Evolutionary conservation across 2,888 invertebrate genomes (phyloP), one percentile per base, ranked within the genome.

Genomic region (Congeria kusceri): DNA sequence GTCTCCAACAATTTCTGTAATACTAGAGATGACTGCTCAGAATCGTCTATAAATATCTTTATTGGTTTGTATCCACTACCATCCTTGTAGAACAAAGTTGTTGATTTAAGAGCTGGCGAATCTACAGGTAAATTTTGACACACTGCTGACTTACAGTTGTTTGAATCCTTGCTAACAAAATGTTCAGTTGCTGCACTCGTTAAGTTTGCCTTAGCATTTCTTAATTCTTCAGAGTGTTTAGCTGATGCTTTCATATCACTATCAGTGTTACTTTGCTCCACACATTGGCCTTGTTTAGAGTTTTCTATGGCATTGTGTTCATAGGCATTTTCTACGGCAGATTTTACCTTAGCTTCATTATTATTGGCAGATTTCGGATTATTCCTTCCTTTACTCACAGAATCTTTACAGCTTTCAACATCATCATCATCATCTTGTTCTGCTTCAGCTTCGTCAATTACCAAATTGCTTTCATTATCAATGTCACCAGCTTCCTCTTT

Each of bases 21-120:
- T n/a, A 78, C 68, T 29, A 72, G 32, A 4, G 82, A 82, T 20
- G 82, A 78, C 23, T 78, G 75, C 27, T 75, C 61, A 20, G 75
- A 72, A 65, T 74, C 72, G 44, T 83, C 83, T 25, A 83, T 67
- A 58, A 79, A 79, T 44, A 83, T 78, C 39, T 68, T 69, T 4
- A 83, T 61, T 27, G 83, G 77, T 65, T 78, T 76, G 20, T 71
- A 83, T 25, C 57, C 62, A 27, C 59, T 64, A n/a, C 83, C 83
- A 56, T 83, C 83, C 32, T 56, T 62, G 46, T 73, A 73, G 29
- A 57, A 83, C 25, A 83, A 56, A 1, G 79, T 79, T 61, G 70
- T 75, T 18, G 76, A 59, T 46, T 80, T 67, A n/a, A 39, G 39
- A 39, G 39, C 39, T 39, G 3, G 4, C 1, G 39, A 39, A 1